phyloP scores from a whole-genome alignment of 2,888 invertebrate genomes.

The Pristionchus maxplancki region DNA sequence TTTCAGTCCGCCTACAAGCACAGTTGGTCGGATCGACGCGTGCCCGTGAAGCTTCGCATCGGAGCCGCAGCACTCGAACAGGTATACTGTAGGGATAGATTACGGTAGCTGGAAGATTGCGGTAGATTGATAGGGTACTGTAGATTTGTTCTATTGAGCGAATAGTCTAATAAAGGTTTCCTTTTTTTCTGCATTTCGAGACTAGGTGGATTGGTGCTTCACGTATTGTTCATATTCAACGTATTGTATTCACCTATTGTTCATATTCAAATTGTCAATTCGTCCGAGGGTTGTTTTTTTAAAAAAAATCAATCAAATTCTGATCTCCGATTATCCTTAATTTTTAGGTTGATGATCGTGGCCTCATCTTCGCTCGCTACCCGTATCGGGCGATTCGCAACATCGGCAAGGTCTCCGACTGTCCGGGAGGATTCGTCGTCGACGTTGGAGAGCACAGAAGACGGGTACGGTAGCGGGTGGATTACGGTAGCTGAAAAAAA shows the following conservation, averaged over 20 bases:
- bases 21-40: constrained; percentile 94
- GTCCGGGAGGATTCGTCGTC: constrained; percentile 92
- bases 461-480: constrained; percentile 80
- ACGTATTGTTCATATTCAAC: background rate
- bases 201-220: background rate
- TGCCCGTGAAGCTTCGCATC: constrained; percentile 91
- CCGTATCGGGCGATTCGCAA: constrained; percentile 64
- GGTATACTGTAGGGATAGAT: constrained; percentile 56
- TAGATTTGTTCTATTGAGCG: too few species aligned
- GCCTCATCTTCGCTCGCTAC: constrained; percentile 54
- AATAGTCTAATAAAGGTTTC: too few species aligned
- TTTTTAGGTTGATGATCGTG: constrained; percentile 36
- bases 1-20: constrained; percentile 89
- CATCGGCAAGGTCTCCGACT: constrained; percentile 84
- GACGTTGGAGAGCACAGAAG: constrained; percentile 93
- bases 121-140: too few species aligned
- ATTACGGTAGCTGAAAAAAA: background rate
- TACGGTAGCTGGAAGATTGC: too few species aligned
- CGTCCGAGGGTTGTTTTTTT: background rate
- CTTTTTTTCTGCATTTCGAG: too few species aligned
- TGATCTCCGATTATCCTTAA: background rate
- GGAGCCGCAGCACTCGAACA: constrained; percentile 94
- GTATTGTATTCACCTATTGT: too few species aligned
- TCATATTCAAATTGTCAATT: background rate
- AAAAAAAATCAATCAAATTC: background rate